A percentile compares a stretch with the other conserved stretches of the same genome.
Conservation (phyloP, 2,113 vertebrate genomes). For the Rhadina sibilatrix region DNA sequence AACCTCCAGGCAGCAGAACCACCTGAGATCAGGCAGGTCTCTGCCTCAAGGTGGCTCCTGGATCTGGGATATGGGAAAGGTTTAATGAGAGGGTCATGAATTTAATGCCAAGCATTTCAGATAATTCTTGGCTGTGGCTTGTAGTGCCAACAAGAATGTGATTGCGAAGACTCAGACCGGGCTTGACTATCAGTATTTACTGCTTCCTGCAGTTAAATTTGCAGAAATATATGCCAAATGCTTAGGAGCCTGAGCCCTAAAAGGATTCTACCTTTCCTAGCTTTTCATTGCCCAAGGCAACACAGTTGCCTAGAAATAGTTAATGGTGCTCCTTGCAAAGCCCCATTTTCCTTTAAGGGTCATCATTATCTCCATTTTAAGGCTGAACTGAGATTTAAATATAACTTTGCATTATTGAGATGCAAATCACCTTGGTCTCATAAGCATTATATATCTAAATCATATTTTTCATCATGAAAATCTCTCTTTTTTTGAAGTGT, state of each 20-base stretch:
- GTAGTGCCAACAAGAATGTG: not conserved
- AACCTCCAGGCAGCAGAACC: not conserved
- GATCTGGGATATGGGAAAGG: not conserved
- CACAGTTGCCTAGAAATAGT: slow-evolving; percentile 19
- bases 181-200: not conserved
- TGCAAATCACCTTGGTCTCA: slow-evolving; percentile 35
- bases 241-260: not conserved
- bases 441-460: slow-evolving; percentile 34
- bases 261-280: not conserved
- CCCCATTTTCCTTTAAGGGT: slow-evolving; percentile 27
- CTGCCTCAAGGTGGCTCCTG: not conserved
- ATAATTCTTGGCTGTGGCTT: not conserved
- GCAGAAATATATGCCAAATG: not conserved
- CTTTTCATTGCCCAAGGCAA: not conserved
- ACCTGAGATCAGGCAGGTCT: not conserved
- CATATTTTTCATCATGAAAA: slow-evolving; percentile 38
- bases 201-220: not conserved
- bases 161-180: not conserved
- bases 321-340: not conserved
- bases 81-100: not conserved
- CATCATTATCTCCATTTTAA: slow-evolving; percentile 45
- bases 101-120: not conserved
- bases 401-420: slow-evolving; percentile 11
- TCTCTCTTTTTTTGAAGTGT: not conserved
- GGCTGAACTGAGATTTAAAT: slow-evolving; percentile 46